Percentiles rank a stretch among this genome's conserved stretches.
Conservation (phyloP, 2,888 invertebrate species). For the Acleris holmiana region DNA sequence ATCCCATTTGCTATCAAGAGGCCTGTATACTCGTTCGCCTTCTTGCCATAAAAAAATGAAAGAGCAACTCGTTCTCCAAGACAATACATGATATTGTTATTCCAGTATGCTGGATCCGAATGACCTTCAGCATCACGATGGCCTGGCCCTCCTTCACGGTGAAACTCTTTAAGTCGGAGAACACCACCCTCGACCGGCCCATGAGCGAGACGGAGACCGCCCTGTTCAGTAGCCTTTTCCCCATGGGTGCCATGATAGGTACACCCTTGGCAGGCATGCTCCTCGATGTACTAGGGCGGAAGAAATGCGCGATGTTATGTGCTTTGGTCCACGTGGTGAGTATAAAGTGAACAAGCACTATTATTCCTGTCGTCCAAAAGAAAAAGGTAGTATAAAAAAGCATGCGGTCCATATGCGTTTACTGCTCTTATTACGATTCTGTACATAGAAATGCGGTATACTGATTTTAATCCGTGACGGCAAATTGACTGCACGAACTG, state of each 20-base stretch:
- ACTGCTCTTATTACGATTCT: too few species aligned
- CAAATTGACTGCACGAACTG: too few species aligned
- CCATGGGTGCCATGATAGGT: slow-evolving; percentile 44
- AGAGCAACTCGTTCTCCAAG: background rate
- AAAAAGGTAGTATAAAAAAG: too few species aligned
- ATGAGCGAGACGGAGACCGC: slow-evolving; percentile 47
- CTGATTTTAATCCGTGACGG: too few species aligned
- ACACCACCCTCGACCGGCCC: slow-evolving; percentile 45
- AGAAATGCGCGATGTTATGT: slow-evolving; percentile 42
- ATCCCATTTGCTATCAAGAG: too few species aligned
- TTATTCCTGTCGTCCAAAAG: too few species aligned
- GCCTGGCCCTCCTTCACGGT: slow-evolving; percentile 48
- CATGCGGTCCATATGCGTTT: too few species aligned
- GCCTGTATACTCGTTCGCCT: too few species aligned
- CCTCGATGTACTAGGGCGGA: slow-evolving; percentile 46
- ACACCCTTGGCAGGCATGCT: slow-evolving; percentile 44
- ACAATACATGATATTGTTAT: background rate
- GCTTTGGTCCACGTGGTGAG: slow-evolving; percentile 43
- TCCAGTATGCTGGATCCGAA: slow-evolving; percentile 45
- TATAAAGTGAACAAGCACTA: background rate
- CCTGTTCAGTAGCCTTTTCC: slow-evolving; percentile 44
- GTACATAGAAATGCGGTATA: too few species aligned
- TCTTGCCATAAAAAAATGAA: too few species aligned
- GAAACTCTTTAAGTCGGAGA: slow-evolving; percentile 43
- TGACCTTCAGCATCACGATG: slow-evolving; percentile 43